These are phyloP conservation scores for Drosophila robusta DNA, from an alignment of 2,888 invertebrate genomes.

Conservation along the genomic window DNA sequence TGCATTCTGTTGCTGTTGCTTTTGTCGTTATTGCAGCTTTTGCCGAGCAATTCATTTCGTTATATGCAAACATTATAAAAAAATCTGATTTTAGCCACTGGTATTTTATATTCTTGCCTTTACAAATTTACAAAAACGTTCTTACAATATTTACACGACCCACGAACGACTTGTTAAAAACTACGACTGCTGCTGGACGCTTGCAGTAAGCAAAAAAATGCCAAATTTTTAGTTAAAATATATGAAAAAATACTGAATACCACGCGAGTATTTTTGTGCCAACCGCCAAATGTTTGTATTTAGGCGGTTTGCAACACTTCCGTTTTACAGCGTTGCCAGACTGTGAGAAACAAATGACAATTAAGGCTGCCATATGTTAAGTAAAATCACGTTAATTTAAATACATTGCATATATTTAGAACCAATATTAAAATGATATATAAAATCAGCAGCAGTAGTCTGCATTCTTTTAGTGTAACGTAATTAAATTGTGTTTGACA, in stretches of 20 bases:
- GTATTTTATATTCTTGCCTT: constrained; percentile 9
- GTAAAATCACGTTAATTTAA: too few species aligned
- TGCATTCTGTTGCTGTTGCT: constrained; percentile 49
- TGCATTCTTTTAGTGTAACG: neutral
- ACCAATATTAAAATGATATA: neutral
- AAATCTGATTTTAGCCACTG: constrained; percentile 27
- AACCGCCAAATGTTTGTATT: constrained; percentile 8
- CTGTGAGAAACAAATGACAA: neutral
- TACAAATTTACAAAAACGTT: constrained; percentile 32
- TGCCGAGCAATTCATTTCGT: constrained; percentile 8
- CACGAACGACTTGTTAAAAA: constrained; percentile 68
- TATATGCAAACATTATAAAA: constrained; percentile 5
- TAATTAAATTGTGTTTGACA: too few species aligned
- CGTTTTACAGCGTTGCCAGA: constrained; percentile 31
- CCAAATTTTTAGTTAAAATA: constrained; percentile 6
- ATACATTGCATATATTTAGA: neutral
- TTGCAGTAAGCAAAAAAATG: constrained; percentile 22
- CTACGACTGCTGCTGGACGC: constrained; percentile 25
- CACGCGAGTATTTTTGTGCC: neutral
- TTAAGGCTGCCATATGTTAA: neutral
- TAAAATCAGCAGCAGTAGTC: neutral
- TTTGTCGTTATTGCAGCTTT: constrained; percentile 21
- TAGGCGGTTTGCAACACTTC: constrained; percentile 16
- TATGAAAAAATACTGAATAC: constrained; percentile 39
- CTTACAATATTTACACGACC: constrained; percentile 66